Evolutionary conservation across 2,888 invertebrate species (phyloP), one percentile per base, ranked within the genome.

Genomic region (Oeneis ivallda): DNA sequence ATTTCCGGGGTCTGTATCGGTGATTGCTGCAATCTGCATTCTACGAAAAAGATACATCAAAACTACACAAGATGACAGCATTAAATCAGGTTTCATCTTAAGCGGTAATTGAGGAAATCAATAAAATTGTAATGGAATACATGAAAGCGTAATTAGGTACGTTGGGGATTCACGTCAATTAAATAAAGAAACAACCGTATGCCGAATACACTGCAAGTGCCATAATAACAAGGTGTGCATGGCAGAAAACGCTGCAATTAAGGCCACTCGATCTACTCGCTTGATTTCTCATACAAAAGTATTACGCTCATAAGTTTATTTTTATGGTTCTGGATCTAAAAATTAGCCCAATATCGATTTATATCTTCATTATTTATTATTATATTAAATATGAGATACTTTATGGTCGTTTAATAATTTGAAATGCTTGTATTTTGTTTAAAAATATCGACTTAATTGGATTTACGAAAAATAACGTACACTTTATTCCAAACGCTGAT

Each of bases 231-330:
- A 65, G 65, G 68, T 62, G 52, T 65, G 67, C 68, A 53, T 69
- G 54, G 65, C 57, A 68, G 62, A 65, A 66, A 73, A 69, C 70
- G 68, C 68, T 66, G 76, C 78, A 85, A 85, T 87, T 84, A 86
- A 76, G 26, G 26, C 26, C 2, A 1, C 26, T 2, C n/a, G n/a
- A n/a, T n/a, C 26, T 26, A 26, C 26, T 26, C 26, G 5, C 2
- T 4, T 5, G 26, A 74, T 26, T 26, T 2, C 71, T 26, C 26
- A 26, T 26, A 26, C 26, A 26, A 26, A 5, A 2, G 26, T 5
- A 26, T 26, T 26, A 26, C 26, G 26, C 26, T 26, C 26, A 26
- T 26, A 26, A 26, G 26, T 26, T 26, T 26, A 26, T 26, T 26
- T 26, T 26, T 26, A 26, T 26, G 2, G 26, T 4, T 26, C 26